Evolutionary conservation across 2,113 vertebrate genomes (phyloP).

Genomic region (Phodopus roborovskii): DNA sequence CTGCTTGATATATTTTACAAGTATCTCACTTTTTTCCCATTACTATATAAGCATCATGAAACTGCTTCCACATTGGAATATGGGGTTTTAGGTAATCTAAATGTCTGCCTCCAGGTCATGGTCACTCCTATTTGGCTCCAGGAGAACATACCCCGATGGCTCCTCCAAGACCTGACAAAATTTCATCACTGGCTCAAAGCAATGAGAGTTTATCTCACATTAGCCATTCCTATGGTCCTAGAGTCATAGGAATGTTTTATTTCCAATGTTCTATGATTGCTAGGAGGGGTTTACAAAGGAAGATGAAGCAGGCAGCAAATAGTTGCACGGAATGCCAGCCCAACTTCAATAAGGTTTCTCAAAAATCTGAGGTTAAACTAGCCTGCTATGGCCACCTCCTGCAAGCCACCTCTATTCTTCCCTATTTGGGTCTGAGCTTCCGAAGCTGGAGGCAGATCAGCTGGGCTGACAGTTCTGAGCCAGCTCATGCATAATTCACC

Average conservation of each 20-base stretch:
- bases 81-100: background rate
- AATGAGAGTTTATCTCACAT: background rate
- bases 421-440: background rate
- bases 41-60: background rate
- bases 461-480: background rate
- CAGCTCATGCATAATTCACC: slow-evolving; percentile 29
- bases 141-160: background rate
- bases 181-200: background rate
- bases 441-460: background rate
- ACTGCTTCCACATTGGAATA: background rate
- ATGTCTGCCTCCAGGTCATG: background rate
- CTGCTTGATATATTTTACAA: background rate
- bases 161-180: background rate
- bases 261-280: background rate
- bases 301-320: background rate
- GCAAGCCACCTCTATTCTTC: background rate
- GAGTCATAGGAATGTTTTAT: background rate
- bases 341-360: background rate
- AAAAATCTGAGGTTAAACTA: background rate
- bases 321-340: background rate
- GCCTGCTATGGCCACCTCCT: background rate
- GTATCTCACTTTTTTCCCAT: background rate
- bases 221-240: too few relatives aligned
- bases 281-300: background rate
- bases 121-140: background rate